phyloP scores from a whole-genome alignment of 2,113 vertebrate genomes.

The Malurus melanocephalus region DNA sequence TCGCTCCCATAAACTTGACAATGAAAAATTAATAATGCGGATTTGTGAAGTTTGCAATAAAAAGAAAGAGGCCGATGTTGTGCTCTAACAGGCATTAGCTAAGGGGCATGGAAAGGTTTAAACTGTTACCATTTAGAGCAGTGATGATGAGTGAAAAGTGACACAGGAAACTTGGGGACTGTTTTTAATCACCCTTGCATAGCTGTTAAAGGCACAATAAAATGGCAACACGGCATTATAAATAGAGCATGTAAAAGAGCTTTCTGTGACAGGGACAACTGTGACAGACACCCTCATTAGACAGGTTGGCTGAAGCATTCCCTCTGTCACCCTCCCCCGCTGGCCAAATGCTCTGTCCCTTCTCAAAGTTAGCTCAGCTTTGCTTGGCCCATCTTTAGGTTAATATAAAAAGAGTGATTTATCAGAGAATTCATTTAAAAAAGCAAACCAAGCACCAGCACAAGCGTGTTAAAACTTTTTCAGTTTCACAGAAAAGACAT shows the following conservation, averaged over 20 bases:
- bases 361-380: not conserved
- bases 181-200: constrained; percentile 56
- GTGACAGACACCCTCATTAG: not conserved
- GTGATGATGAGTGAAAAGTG: constrained; percentile 58
- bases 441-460: not conserved
- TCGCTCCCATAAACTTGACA: constrained; percentile 23
- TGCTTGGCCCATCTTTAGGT: not conserved
- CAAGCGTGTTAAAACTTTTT: not conserved
- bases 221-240: constrained; percentile 50
- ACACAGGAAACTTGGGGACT: constrained; percentile 44
- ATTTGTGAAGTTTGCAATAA: not conserved
- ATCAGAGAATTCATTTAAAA: not conserved
- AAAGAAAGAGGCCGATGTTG: not conserved
- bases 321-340: not conserved
- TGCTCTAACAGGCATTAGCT: not conserved
- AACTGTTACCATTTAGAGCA: constrained; percentile 32
- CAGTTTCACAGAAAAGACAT: not conserved
- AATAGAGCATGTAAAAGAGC: constrained; percentile 47
- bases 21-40: constrained; percentile 31
- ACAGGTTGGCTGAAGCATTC: constrained; percentile 41
- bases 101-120: constrained; percentile 37
- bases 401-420: not conserved
- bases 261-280: constrained; percentile 34
- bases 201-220: constrained; percentile 54
- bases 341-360: not conserved